Conservation (phyloP, 2,888 invertebrate genomes). For the Xylophagus ater region DNA sequence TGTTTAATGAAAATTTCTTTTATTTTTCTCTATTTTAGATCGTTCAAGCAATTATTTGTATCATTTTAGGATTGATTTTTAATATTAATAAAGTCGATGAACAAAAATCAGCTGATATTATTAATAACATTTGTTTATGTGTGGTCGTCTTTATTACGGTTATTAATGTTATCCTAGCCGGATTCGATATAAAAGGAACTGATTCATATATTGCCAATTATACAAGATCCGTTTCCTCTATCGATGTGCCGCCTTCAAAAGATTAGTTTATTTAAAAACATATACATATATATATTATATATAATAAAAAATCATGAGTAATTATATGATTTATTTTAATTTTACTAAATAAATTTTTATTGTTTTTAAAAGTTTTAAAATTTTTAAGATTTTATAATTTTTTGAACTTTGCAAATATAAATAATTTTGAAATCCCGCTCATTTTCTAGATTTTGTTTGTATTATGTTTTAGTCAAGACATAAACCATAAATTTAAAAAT, state of each 20-base stretch:
- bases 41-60: constrained; percentile 15
- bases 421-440: too few species aligned
- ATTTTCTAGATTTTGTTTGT: too few species aligned
- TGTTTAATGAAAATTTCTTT: neutral
- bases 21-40: constrained; percentile 12
- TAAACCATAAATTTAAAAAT: too few species aligned
- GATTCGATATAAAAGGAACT: constrained; percentile 17
- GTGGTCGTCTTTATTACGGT: constrained; percentile 14
- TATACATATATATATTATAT: neutral
- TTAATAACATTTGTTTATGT: constrained; percentile 16
- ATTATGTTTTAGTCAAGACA: too few species aligned
- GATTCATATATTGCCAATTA: neutral
- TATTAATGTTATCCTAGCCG: constrained; percentile 17
- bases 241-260: neutral
- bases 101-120: constrained; percentile 17
- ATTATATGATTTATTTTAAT: too few species aligned
- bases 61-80: constrained; percentile 16
- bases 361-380: too few species aligned
- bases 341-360: too few species aligned
- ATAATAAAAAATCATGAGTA: too few species aligned
- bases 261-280: neutral
- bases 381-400: too few species aligned
- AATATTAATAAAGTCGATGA: constrained; percentile 18
- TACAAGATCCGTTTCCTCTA: neutral
- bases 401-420: too few species aligned